Evolutionary conservation across 1,140 invertebrate species (phyloP).

Genomic region (Ceratosolen fusciceps): DNA sequence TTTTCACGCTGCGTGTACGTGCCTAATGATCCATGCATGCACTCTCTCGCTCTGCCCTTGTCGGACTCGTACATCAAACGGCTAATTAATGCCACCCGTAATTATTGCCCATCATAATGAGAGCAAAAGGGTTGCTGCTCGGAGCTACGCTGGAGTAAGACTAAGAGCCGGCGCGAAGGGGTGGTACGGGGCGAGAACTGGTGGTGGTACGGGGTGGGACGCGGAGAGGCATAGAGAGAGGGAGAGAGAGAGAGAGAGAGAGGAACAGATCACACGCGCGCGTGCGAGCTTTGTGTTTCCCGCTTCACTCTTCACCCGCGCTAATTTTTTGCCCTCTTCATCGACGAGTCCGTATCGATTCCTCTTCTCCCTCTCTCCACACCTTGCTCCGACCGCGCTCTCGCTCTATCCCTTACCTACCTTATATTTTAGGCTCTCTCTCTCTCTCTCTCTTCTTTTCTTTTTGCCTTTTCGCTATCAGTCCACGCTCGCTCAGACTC

Average conservation of each 20-base stretch:
- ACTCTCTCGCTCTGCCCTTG: constrained; percentile 26
- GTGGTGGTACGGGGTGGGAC: neutral
- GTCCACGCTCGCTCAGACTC: constrained; percentile 36
- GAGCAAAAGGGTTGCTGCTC: constrained; percentile 36
- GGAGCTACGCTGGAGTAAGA: neutral
- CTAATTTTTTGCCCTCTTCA: constrained; percentile 28
- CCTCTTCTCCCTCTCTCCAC: constrained; percentile 18
- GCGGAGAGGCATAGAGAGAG: neutral
- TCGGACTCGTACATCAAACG: constrained; percentile 52
- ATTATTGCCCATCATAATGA: constrained; percentile 51
- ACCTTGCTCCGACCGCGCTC: too few species aligned
- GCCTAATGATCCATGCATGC: constrained; percentile 48
- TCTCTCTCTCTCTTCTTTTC: constrained; percentile 37
- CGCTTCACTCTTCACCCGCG: constrained; percentile 23
- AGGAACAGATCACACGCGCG: constrained; percentile 35
- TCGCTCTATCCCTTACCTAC: neutral
- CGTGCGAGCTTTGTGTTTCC: constrained; percentile 31
- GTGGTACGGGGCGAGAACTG: neutral
- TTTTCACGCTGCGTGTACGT: constrained; percentile 45
- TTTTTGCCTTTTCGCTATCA: constrained; percentile 51
- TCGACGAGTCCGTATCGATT: constrained; percentile 36
- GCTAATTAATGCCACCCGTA: constrained; percentile 52
- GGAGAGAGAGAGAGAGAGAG: constrained; percentile 6
- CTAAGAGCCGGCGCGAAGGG: neutral
- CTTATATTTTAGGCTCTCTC: constrained; percentile 3